These are phyloP conservation scores for Ips typographus DNA, from an alignment of 1,140 invertebrate species.

Conservation along the genomic window DNA sequence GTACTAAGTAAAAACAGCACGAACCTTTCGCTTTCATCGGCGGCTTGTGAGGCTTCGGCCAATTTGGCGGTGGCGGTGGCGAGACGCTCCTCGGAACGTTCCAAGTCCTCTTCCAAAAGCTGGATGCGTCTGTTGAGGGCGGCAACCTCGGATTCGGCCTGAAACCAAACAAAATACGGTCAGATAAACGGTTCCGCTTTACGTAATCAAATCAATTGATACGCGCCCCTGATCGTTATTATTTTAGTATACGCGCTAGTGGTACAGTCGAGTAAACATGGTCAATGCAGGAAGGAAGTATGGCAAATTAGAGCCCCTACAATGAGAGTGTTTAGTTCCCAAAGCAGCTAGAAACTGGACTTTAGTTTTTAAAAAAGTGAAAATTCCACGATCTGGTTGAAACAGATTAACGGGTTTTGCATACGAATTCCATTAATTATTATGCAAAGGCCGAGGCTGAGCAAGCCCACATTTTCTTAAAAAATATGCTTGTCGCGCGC, in stretches of 20 bases:
- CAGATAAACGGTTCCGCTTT: not conserved
- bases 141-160: conserved; percentile 98
- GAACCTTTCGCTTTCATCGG: conserved; percentile 99
- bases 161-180: conserved; percentile 48
- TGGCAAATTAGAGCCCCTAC: conserved; percentile 12
- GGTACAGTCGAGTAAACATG: conserved; percentile 6
- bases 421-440: conserved; percentile 10
- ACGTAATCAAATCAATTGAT: conserved; percentile 7
- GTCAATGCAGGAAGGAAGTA: conserved; percentile 23
- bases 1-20: conserved; percentile 36
- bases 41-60: conserved; percentile 97
- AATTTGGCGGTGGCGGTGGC: conserved; percentile 95
- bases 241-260: conserved; percentile 2
- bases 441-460: conserved; percentile 12
- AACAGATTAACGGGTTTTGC: conserved; percentile 14
- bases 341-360: too few relatives aligned
- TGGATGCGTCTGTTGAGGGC: conserved; percentile 98
- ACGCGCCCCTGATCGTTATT: conserved; percentile 9
- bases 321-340: too few relatives aligned
- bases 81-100: conserved; percentile 96
- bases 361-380: not conserved
- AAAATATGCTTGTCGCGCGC: too few relatives aligned
- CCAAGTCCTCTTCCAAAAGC: conserved; percentile 97
- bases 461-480: conserved; percentile 6
- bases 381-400: conserved; percentile 10